Evolutionary conservation across 2,797 vertebrate species (phyloP), one percentile per base, ranked within the genome.

Genomic region (Pangasius macronema): DNA sequence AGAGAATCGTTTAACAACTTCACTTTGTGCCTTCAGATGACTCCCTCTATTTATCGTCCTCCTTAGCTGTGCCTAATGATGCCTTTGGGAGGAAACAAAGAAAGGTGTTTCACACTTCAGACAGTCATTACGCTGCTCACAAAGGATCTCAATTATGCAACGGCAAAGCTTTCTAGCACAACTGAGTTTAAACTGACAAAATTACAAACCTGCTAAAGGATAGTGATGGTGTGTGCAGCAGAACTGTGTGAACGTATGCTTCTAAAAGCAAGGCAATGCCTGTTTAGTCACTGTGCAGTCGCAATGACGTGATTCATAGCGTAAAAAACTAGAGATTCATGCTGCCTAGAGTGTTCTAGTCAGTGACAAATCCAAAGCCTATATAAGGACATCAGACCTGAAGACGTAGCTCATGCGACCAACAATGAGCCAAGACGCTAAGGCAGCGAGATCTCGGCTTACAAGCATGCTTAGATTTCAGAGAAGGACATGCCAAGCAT

Each of bases 51-150:
- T 92, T 92, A 93, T 92, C 91, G 89, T 86, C 87, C 83, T 90
- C 88, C 87, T 87, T 84, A 90, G 87, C 84, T 88, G 84, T 63
- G 84, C 88, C 90, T 93, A 93, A 94, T 93, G 89, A 93, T 73
- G 85, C 92, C 94, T 92, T 57, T 5, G 92, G 92, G 92, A 94
- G 87, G 87, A 72, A 90, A 92, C 88, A 91, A 70, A 89, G 90
- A 88, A 87, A 89, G 88, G 88, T 85, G 90, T 77, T 85, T 75
- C 85, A 63, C 89, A 27, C 88, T 27, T 86, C 82, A 67, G 33
- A 81, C 86, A 83, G 90, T 91, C 87, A 87, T 92, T 88, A 89
- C 80, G 51, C 67, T 85, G 83, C 86, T 87, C 75, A 57, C 82
- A 65, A 85, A 90, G 76, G 88, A 89, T 84, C 61, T 59, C 82